Evolutionary conservation across 2,888 invertebrate species (phyloP), one percentile per base, ranked within the genome.

Genomic region (Ophonus ardosiacus): DNA sequence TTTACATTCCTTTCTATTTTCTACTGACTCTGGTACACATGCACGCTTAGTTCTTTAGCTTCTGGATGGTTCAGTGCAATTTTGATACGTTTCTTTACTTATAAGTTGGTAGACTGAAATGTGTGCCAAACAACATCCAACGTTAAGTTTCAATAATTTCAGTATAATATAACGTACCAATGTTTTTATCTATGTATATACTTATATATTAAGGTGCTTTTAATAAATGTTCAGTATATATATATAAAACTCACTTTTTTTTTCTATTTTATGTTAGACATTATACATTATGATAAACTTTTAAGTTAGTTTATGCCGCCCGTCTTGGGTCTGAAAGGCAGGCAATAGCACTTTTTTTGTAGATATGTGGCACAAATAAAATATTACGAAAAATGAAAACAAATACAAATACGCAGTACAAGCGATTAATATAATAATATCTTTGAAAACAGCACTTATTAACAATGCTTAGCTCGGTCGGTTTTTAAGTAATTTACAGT

Each of bases 101-200:
- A 78, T 84, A 63, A 76, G 76, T 76, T 84, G 84, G 84, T 84
- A 84, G 84, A 84, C 84, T 84, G 84, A 84, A 84, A 84, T 78
- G 84, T 84, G 84, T 84, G 84, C 84, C 84, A 84, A 84, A 68
- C 59, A 84, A 68, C 59, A 59, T 59, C 59, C 15, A 63, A 63
- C 13, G 5, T 10, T 74, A 68, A 68, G 61, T 83, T 40, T 61
- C 74, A 76, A 74, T 83, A 63, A 61, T 78, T 84, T 84, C 78
- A 78, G 57, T 78, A 57, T 24, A 56, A 56, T 78, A 31, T 24
- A 78, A 63, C 8, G 81, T 65, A 81, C 56, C 61, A 81, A 81
- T 81, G 68, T 81, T 81, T 68, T 81, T 61, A 81, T 80, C 24
- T 80, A 80, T 80, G 43, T 81, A 81, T 81, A 81, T 68, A 81